Percentiles rank a stretch among this genome's conserved stretches.
Evolutionary conservation across 30 jellyfish, hydroid and myxozoan species (phyloP).

Genomic region (Chrysaora quinquecirrha): DNA sequence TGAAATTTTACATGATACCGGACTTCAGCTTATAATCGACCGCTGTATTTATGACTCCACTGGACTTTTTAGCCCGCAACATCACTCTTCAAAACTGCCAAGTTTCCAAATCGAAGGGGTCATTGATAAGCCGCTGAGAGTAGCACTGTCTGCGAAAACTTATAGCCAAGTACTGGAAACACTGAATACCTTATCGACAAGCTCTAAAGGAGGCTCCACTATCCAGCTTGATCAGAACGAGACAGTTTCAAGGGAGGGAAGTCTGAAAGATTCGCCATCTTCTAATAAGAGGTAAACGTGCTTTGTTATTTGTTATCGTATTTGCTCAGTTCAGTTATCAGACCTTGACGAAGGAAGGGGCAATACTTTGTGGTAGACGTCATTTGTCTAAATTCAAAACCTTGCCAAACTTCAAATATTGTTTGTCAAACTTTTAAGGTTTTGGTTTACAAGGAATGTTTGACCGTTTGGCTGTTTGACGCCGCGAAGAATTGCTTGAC

Average conservation of each 20-base stretch:
- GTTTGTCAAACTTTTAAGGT: no score
- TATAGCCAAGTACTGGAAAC: slow-evolving; percentile 82
- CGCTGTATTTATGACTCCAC: slow-evolving; percentile 15
- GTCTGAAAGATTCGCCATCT: no score
- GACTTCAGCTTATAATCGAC: slow-evolving; percentile 59
- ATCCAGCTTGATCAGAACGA: slow-evolving; percentile 1
- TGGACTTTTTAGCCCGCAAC: not conserved
- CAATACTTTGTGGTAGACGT: no score
- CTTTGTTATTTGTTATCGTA: no score
- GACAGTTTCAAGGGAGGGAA: not conserved
- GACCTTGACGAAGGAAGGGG: no score
- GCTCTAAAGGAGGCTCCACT: slow-evolving; percentile 15
- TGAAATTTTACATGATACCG: slow-evolving; percentile 69
- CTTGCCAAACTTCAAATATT: no score
- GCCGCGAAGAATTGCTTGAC: no score
- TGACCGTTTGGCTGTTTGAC: no score
- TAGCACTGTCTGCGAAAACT: slow-evolving; percentile 70
- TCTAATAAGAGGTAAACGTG: no score
- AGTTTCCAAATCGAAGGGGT: slow-evolving; percentile 63
- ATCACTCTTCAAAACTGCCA: slow-evolving; percentile 15
- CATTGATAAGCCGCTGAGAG: slow-evolving; percentile 53
- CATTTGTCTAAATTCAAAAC: no score
- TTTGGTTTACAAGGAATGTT: no score
- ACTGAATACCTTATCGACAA: slow-evolving; percentile 40
- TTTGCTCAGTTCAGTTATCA: no score